phyloP scores from a whole-genome alignment of 2,113 vertebrate species.

The Tyrannus savana region DNA sequence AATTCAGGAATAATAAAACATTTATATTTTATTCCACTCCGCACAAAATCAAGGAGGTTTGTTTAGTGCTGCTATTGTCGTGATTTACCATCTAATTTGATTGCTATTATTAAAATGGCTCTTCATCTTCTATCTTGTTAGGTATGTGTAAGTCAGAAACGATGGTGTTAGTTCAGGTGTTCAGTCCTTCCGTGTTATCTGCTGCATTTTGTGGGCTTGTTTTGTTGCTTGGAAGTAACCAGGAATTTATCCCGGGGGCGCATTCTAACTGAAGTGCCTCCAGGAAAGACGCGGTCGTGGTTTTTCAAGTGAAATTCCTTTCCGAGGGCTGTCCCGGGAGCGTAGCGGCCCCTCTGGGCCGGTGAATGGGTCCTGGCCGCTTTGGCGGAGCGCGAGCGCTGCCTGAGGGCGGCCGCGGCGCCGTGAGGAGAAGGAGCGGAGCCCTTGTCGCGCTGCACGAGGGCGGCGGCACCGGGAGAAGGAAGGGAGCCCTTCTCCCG shows the following conservation, averaged over 20 bases:
- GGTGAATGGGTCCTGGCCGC: not conserved
- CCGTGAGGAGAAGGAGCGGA: not conserved
- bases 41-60: not conserved
- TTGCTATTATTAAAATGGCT: not conserved
- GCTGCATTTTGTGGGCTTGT: not conserved
- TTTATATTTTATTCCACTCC: not conserved
- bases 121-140: accelerated
- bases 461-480: too few species aligned
- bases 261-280: not conserved
- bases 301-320: not conserved
- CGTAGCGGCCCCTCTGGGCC: not conserved
- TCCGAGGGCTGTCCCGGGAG: accelerated
- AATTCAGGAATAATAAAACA: not conserved
- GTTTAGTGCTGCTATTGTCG: not conserved
- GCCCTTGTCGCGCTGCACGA: not conserved
- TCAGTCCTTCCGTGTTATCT: not conserved
- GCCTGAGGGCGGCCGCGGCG: not conserved
- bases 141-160: not conserved
- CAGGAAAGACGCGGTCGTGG: not conserved
- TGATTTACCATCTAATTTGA: not conserved
- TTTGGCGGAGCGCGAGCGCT: not conserved
- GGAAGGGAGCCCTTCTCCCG: not conserved
- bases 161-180: accelerated
- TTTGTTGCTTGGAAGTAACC: not conserved
- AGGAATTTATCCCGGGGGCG: accelerated